Evolutionary conservation across 2,113 vertebrate genomes (phyloP), one percentile per base, ranked within the genome.

Genomic region (Perca fluviatilis): DNA sequence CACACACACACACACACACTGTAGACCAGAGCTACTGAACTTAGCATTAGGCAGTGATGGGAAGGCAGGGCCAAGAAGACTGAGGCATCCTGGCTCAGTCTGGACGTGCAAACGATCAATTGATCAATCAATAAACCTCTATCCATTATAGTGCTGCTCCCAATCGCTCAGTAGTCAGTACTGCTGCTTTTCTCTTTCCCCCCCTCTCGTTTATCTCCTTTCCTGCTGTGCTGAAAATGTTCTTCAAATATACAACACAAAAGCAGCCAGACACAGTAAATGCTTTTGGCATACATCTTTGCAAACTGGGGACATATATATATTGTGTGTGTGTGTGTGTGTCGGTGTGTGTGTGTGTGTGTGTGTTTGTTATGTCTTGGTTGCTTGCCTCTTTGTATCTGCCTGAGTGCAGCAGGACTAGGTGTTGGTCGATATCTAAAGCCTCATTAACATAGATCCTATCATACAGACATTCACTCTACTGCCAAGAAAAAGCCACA

Each of bases 111-210:
- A 83, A 73, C 72, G 40, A 94, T 93, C 91, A 90, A 92, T 88
- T 86, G 79, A 84, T 84, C 86, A 70, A 83, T 93, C 92, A 92
- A 89, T 93, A 88, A 82, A 60, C 74, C 77, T 83, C 86, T 93
- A 90, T 93, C 82, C 89, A 87, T 84, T 85, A 86, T 85, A 92
- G 84, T 90, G 91, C 91, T 78, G 67, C 75, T 87, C 46, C 63
- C 84, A 85, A 81, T 89, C 65, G 3, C 79, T 86, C 87, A 64
- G 76, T 30, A 25, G 9, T 43, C 10, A 43, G 2, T 43, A 43
- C 9, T 10, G 33, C 68, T 50, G 23, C 57, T 64, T 11, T 6
- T 50, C 27, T 23, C 33, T n/a, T 33, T 43, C 58, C 8, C 49
- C 9, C 33, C 6, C 47, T 21, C 36, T 30, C 21, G 10, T 77